phyloP scores from a whole-genome alignment of 2,797 vertebrate species.

The Malurus splendens region DNA sequence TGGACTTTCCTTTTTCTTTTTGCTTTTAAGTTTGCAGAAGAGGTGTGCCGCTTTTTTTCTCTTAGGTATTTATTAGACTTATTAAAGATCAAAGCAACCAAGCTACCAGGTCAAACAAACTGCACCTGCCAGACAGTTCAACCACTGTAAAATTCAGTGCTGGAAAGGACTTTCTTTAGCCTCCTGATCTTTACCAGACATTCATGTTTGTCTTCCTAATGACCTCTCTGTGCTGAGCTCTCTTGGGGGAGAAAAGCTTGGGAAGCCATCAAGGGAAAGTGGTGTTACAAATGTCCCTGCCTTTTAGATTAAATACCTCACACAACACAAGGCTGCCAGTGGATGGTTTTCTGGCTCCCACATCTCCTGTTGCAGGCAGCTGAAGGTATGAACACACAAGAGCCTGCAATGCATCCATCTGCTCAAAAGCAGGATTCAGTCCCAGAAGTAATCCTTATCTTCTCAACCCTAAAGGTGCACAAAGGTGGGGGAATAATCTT shows the following conservation, averaged over 20 bases:
- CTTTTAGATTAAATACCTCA: background rate
- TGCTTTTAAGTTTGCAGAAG: background rate
- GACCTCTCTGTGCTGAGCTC: background rate
- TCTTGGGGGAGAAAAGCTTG: background rate
- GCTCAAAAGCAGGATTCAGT: background rate
- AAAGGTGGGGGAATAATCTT: background rate
- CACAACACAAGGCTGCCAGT: background rate
- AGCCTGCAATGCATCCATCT: background rate
- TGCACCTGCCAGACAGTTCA: background rate
- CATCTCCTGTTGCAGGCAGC: background rate
- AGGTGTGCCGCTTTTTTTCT: background rate
- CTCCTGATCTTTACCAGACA: background rate
- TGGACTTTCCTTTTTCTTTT: background rate
- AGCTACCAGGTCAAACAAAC: background rate
- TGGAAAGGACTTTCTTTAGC: background rate
- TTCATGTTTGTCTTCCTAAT: background rate
- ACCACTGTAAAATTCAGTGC: background rate
- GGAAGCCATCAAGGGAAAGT: background rate
- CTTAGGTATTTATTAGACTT: background rate
- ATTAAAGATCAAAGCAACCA: background rate
- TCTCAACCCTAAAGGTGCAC: background rate
- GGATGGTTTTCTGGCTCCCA: background rate
- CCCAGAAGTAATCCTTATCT: background rate
- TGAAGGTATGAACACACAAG: background rate
- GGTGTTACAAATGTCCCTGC: background rate